phyloP scores from a whole-genome alignment of 35 echinoderm and acorn worm genomes.

The Diadema setosum region DNA sequence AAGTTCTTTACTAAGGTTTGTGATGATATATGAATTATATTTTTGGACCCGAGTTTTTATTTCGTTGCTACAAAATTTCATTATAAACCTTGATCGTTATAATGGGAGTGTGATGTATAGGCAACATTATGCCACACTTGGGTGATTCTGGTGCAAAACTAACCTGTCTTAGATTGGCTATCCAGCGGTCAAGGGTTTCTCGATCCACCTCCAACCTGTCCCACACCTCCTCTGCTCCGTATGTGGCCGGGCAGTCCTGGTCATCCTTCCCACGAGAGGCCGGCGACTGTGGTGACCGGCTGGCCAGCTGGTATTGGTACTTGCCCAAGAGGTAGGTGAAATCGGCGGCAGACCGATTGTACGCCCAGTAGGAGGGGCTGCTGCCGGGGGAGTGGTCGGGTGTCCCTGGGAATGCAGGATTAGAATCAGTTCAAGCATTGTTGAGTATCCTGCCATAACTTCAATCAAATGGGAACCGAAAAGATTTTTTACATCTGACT shows the following conservation, averaged over 20 bases:
- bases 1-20: no score
- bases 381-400: slow-evolving; percentile 87
- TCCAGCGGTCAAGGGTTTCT: slow-evolving; percentile 83
- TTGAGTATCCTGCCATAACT: no score
- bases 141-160: neutral
- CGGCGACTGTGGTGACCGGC: slow-evolving; percentile 87
- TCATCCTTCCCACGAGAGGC: slow-evolving; percentile 75
- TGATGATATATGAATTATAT: no score
- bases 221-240: slow-evolving; percentile 76
- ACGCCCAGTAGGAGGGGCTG: slow-evolving; percentile 88
- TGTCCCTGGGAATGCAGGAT: slow-evolving; percentile 64
- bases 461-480: no score
- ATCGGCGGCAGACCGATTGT: slow-evolving; percentile 86
- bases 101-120: no score
- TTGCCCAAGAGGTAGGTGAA: slow-evolving; percentile 84
- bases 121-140: no score
- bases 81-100: no score
- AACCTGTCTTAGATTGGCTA: slow-evolving; percentile 78
- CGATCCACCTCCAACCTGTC: slow-evolving; percentile 45
- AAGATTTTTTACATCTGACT: no score
- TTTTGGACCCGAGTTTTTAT: no score
- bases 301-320: slow-evolving; percentile 96
- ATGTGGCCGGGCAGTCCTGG: slow-evolving; percentile 91
- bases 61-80: no score
- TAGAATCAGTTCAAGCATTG: no score